Evolutionary conservation across 2,113 vertebrate genomes (phyloP).

Genomic region (Tachuris rubrigastra): DNA sequence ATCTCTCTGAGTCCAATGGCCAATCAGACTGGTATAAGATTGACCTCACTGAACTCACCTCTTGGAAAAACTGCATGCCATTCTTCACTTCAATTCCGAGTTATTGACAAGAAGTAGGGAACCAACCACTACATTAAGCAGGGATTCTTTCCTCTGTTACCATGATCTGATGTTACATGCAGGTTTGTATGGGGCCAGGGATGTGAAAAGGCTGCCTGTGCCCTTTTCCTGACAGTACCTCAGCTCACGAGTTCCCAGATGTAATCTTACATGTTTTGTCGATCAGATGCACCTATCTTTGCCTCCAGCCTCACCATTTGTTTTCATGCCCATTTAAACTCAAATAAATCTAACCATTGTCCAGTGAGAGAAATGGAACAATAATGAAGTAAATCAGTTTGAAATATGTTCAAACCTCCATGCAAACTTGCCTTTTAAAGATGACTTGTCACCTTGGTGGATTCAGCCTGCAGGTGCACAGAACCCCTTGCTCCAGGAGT

Average conservation of each 20-base stretch:
- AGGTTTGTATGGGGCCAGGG: neutral
- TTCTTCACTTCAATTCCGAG: neutral
- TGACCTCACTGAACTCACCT: neutral
- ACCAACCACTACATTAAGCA: neutral
- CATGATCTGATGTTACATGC: neutral
- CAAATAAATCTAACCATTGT: neutral
- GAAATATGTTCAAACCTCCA: neutral
- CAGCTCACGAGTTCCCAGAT: neutral
- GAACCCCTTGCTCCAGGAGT: neutral
- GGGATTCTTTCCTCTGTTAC: neutral
- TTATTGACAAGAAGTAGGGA: neutral
- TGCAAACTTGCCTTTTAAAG: neutral
- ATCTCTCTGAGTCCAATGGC: neutral
- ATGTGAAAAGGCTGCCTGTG: neutral
- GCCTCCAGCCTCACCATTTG: neutral
- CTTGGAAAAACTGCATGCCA: neutral
- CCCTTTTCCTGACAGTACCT: neutral
- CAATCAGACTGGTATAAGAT: neutral
- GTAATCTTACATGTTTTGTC: neutral
- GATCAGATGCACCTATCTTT: neutral
- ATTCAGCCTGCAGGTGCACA: neutral
- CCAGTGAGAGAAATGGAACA: neutral
- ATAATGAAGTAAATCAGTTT: neutral
- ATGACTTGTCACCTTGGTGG: conserved; percentile 13
- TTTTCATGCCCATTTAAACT: conserved; percentile 24